phyloP scores from a whole-genome alignment of 2,797 vertebrate species.

The Nyctibius grandis region DNA sequence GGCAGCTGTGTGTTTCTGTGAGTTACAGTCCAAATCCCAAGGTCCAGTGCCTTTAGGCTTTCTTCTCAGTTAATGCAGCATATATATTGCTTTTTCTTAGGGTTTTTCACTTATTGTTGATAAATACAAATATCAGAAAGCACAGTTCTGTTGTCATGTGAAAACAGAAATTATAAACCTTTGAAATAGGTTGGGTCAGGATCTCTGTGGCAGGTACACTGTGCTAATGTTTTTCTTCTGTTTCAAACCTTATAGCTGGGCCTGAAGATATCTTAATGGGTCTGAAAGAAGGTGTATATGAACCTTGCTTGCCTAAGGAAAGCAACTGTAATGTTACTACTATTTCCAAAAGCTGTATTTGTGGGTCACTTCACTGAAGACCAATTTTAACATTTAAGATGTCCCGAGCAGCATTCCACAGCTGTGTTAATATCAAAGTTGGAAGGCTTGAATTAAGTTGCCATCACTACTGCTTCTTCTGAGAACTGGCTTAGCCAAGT shows the following conservation, averaged over 20 bases:
- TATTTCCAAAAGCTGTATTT: not conserved
- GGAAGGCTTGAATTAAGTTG: not conserved
- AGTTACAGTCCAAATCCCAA: not conserved
- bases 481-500: not conserved
- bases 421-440: not conserved
- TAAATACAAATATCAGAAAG: not conserved
- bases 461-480: not conserved
- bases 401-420: not conserved
- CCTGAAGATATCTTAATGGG: not conserved
- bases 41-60: not conserved
- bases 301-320: not conserved
- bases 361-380: not conserved
- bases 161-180: not conserved
- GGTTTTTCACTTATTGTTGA: not conserved
- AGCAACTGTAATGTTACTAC: not conserved
- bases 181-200: not conserved
- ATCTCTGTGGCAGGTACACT: not conserved
- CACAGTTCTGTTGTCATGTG: not conserved
- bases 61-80: not conserved
- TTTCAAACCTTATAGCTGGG: not conserved
- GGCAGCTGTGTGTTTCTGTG: not conserved
- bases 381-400: not conserved
- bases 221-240: not conserved
- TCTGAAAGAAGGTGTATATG: not conserved
- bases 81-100: not conserved